A percentile compares a stretch with the other conserved stretches of the same genome.
phyloP scores from a whole-genome alignment of 2,888 invertebrate species.

The Drosophila paramelanica region DNA sequence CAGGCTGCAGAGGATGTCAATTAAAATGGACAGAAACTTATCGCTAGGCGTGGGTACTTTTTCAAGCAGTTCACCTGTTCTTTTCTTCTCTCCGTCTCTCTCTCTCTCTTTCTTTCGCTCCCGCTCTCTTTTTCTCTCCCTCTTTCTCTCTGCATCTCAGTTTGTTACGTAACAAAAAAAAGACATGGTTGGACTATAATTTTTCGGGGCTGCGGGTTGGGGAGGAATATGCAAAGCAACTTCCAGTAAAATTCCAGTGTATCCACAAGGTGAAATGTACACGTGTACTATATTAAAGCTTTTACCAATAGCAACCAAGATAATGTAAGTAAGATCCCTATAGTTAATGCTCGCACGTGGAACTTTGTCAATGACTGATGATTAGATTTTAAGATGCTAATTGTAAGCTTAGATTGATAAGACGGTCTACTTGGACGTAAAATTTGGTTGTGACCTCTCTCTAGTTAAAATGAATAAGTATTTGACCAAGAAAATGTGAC shows the following conservation, averaged over 20 bases:
- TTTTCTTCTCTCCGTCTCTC: background rate
- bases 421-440: background rate
- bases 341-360: background rate
- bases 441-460: background rate
- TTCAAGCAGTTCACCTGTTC: background rate
- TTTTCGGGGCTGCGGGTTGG: background rate
- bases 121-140: too few relatives aligned
- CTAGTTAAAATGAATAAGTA: background rate
- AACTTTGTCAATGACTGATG: background rate
- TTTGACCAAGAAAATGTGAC: background rate
- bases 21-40: background rate
- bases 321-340: too few relatives aligned
- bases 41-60: background rate
- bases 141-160: background rate
- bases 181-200: background rate
- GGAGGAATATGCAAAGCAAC: background rate
- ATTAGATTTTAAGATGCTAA: background rate
- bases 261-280: background rate
- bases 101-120: too few relatives aligned
- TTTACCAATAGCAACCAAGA: background rate
- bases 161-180: slow-evolving; percentile 1
- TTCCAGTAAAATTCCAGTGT: slow-evolving; percentile 4
- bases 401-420: background rate
- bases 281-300: background rate
- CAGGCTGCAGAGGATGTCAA: background rate